phyloP scores from a whole-genome alignment of 2,797 vertebrate genomes.

The Delichon dasypus region DNA sequence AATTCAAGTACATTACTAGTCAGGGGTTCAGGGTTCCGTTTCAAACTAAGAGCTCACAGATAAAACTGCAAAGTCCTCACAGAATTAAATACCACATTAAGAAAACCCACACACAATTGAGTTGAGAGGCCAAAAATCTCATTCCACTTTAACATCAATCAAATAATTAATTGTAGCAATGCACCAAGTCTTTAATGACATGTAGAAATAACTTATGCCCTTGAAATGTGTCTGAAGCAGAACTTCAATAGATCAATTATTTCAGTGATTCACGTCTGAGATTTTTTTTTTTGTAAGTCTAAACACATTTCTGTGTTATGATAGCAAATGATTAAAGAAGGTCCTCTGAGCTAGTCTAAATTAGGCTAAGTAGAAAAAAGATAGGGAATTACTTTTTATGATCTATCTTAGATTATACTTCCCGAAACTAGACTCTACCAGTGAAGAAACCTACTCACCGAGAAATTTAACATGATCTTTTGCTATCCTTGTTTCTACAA shows the following conservation, averaged over 20 bases:
- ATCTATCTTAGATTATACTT: background rate
- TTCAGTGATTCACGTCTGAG: slow-evolving; percentile 44
- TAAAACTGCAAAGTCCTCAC: background rate
- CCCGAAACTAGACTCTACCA: background rate
- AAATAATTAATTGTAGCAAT: slow-evolving; percentile 46
- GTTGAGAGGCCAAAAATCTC: slow-evolving; percentile 8
- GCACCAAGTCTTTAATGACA: slow-evolving; percentile 13
- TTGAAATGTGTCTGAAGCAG: slow-evolving; percentile 50
- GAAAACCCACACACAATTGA: slow-evolving; percentile 5
- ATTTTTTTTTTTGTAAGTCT: background rate
- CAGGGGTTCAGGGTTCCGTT: background rate
- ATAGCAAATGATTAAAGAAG: slow-evolving; percentile 27
- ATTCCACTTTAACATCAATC: slow-evolving; percentile 20
- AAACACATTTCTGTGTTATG: slow-evolving; percentile 52
- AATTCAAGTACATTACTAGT: background rate
- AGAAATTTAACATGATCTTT: background rate
- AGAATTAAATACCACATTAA: background rate
- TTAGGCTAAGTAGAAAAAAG: slow-evolving; percentile 16
- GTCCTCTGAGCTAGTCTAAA: slow-evolving; percentile 16
- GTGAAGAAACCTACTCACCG: background rate
- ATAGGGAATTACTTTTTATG: background rate
- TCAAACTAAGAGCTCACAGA: background rate
- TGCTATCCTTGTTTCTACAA: background rate
- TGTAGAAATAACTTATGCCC: slow-evolving; percentile 47
- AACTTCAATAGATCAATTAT: slow-evolving; percentile 60